phyloP scores from a whole-genome alignment of 2,797 vertebrate species.

The Microhierax caerulescens region DNA sequence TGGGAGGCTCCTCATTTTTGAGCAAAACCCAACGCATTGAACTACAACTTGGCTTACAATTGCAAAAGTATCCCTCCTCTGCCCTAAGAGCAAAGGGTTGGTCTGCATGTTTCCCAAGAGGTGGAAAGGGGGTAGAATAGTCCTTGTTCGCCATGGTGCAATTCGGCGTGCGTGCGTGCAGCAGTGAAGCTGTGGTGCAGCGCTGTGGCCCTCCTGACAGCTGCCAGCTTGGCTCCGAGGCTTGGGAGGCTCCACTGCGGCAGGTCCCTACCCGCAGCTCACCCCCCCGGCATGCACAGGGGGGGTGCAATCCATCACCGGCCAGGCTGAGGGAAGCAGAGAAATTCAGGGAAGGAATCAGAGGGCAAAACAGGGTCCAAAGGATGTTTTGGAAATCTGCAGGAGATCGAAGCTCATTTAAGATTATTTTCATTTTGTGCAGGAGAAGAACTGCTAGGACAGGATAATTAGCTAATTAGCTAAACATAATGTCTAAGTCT shows the following conservation, averaged over 20 bases:
- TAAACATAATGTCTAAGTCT: not conserved
- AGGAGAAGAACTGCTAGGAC: not conserved
- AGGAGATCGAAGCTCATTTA: not conserved
- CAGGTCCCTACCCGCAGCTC: not conserved
- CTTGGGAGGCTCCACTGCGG: not conserved
- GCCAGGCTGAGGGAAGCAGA: not conserved
- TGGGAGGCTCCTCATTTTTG: not conserved
- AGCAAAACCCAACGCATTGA: not conserved
- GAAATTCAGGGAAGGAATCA: not conserved
- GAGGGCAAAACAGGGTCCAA: not conserved
- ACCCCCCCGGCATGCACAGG: not conserved
- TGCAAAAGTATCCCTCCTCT: not conserved
- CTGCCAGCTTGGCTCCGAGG: not conserved
- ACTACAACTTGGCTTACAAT: not conserved
- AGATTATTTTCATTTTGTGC: not conserved
- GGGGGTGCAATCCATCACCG: not conserved
- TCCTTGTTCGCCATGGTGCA: not conserved
- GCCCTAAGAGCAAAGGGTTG: not conserved
- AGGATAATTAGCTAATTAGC: constrained; percentile 44
- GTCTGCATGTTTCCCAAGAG: not conserved
- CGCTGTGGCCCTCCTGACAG: not conserved
- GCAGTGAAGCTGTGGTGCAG: not conserved
- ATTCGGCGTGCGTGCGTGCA: not conserved
- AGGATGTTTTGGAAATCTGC: not conserved
- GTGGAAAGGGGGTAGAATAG: not conserved